phyloP scores from a whole-genome alignment of 2,888 invertebrate genomes.

The Parnassius apollo region DNA sequence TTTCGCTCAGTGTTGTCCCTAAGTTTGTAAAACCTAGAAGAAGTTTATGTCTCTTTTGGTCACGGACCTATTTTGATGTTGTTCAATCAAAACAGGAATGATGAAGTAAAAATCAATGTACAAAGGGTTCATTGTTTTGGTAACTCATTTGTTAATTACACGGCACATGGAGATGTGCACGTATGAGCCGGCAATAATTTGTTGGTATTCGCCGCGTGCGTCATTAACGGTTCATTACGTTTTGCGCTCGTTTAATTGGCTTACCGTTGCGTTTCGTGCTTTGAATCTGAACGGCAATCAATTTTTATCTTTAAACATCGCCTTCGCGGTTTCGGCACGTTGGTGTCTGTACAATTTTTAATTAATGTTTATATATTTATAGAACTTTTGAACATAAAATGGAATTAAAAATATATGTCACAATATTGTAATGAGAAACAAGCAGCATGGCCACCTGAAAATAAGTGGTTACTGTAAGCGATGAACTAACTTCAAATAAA shows the following conservation, averaged over 20 bases:
- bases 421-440: too few species aligned
- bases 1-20: too few species aligned
- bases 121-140: conserved; percentile 5
- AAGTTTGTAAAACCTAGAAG: too few species aligned
- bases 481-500: too few species aligned
- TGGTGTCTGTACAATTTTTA: background rate
- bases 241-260: conserved; percentile 68
- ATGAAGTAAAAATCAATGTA: background rate
- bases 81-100: too few species aligned
- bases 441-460: too few species aligned
- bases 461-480: too few species aligned
- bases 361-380: background rate
- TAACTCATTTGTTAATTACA: conserved; percentile 24
- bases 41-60: too few species aligned
- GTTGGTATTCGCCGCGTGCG: conserved; percentile 61
- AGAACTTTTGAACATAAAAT: too few species aligned
- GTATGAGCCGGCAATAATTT: conserved; percentile 35
- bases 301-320: conserved; percentile 41
- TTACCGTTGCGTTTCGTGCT: conserved; percentile 66
- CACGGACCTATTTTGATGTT: too few species aligned
- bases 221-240: conserved; percentile 75
- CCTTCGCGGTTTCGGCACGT: conserved; percentile 19
- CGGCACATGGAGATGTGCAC: conserved; percentile 14
- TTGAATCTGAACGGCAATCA: conserved; percentile 59
- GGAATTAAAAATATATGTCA: too few species aligned